These are phyloP conservation scores for Morus bassanus DNA, from an alignment of 2,797 vertebrate species.

Conservation along the genomic window DNA sequence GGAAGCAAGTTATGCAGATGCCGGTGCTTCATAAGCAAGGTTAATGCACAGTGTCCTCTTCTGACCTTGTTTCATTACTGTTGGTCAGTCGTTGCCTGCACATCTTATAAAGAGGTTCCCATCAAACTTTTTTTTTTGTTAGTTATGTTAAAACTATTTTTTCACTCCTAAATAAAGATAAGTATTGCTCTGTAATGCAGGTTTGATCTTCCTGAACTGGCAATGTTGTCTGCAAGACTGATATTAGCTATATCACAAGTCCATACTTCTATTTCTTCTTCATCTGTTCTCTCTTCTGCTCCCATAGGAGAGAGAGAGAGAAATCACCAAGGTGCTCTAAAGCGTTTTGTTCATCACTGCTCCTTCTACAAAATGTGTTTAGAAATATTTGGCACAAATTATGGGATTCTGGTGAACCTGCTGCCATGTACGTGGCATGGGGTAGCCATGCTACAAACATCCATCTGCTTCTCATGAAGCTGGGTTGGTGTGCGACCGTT, in stretches of 20 bases:
- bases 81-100: neutral
- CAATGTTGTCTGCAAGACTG: neutral
- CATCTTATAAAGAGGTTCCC: neutral
- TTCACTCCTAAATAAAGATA: neutral
- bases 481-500: neutral
- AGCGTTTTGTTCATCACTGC: neutral
- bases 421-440: accelerated
- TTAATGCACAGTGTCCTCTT: neutral
- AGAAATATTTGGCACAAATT: neutral
- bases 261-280: neutral
- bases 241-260: neutral
- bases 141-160: neutral
- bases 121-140: neutral
- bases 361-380: neutral
- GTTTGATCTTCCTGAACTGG: neutral
- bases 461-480: neutral
- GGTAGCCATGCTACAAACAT: neutral
- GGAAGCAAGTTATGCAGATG: neutral
- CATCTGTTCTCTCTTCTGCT: neutral
- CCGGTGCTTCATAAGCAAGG: conserved; percentile 28
- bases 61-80: conserved; percentile 62
- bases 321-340: neutral
- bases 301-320: neutral
- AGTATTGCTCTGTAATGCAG: neutral
- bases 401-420: neutral